phyloP scores from a whole-genome alignment of 2,797 vertebrate genomes.

The Mormyrops boulengeri region DNA sequence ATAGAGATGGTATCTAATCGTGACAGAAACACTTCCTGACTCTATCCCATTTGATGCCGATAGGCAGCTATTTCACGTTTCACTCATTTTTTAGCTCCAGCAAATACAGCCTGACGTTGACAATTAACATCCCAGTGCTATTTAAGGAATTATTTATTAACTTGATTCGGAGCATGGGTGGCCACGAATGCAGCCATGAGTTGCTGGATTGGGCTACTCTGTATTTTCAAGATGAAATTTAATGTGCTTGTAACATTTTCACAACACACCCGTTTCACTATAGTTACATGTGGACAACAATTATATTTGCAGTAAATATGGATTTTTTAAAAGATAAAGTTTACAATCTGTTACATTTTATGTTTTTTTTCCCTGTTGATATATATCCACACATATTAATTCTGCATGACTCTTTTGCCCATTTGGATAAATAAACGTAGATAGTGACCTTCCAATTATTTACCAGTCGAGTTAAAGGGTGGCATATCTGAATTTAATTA shows the following conservation, averaged over 20 bases:
- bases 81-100: neutral
- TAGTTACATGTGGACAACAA: neutral
- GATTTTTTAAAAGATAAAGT: neutral
- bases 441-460: neutral
- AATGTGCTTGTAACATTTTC: neutral
- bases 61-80: neutral
- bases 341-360: neutral
- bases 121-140: neutral
- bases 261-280: neutral
- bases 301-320: neutral
- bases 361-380: neutral
- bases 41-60: neutral
- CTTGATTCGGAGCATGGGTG: neutral
- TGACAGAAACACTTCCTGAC: neutral
- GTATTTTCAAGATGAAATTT: neutral
- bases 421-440: neutral
- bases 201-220: neutral
- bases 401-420: neutral
- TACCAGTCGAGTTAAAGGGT: neutral
- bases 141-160: neutral
- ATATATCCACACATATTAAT: neutral
- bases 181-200: neutral
- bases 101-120: neutral
- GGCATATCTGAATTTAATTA: slow-evolving; percentile 4
- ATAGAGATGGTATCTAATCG: neutral